phyloP scores from a whole-genome alignment of 2,113 vertebrate genomes.

The Saguinus midas region DNA sequence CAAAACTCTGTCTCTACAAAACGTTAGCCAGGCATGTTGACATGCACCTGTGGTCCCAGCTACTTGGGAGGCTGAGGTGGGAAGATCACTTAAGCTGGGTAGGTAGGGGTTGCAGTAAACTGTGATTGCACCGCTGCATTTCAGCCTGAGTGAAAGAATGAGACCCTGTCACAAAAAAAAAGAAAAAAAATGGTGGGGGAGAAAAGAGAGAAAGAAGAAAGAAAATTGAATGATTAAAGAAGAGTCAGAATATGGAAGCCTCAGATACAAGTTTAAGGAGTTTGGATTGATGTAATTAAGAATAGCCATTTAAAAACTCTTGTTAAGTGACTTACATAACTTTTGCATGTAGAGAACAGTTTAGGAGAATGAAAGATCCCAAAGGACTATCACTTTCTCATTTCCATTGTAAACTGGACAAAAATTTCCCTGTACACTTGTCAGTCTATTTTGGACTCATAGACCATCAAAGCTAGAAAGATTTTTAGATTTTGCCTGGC shows the following conservation, averaged over 20 bases:
- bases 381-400: background rate
- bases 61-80: background rate
- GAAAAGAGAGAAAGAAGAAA: background rate
- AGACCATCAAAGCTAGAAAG: background rate
- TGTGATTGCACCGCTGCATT: background rate
- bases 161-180: background rate
- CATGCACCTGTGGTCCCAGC: background rate
- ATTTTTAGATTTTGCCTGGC: constrained; percentile 15
- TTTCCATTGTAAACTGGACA: background rate
- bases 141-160: background rate
- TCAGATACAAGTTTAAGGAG: background rate
- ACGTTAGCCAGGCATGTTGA: background rate
- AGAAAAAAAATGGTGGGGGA: background rate
- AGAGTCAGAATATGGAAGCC: background rate
- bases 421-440: background rate
- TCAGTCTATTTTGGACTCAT: background rate
- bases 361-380: background rate
- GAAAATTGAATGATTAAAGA: background rate
- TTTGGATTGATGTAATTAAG: background rate
- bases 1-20: background rate
- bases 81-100: background rate
- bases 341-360: background rate
- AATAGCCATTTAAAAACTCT: background rate
- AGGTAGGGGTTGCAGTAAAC: background rate
- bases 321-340: background rate